Base-by-base conservation (phyloP, 2,888 invertebrate genomes). In the Heliconius cydno region DNA sequence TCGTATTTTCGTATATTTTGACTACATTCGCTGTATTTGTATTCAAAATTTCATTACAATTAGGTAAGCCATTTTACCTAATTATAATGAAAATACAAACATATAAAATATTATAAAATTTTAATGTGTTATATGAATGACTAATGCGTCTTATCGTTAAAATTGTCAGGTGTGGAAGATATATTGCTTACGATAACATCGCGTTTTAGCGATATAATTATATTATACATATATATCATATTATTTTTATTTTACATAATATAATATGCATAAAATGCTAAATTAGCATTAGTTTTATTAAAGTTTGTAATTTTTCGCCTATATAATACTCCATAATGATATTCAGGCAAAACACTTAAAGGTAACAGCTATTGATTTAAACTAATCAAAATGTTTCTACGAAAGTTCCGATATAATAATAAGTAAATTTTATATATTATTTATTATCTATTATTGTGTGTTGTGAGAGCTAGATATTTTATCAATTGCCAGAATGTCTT, bases 191-290 rank as follows among this genome's bases (percentile, higher is more conserved):
- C 13, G 22, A 57, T 12, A 57, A 15, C 10, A 73, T 73, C 72
- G 57, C 57, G 72, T 73, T 73, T 57, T 73, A 73, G 57, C 72
- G 72, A 73, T 60, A 57, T 70, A 70, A n/a, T 71, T 41, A 25
- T 13, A 67, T 41, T 70, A 38, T 15, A n/a, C 2, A 13, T 70
- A 30, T 66, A 34, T 67, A 67, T 30, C 10, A 28, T 12, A 5
- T 63, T 0, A 10, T 63, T 25, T 63, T 63, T 41, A 13, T 46
- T 19, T 46, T 46, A 46, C 15, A 15, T 46, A 15, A 15, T 15
- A 5, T 46, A 46, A 46, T 46, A 46, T 46, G 13, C 13, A 46
- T 15, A 4, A 15, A 46, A 15, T 15, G n/a, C n/a, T 25, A 68
- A 34, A 1, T 41, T n/a, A n/a, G n/a, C 22, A n/a, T 9, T n/a